Conservation (phyloP, 1,140 invertebrate genomes). For the Sycophaga agraensis region DNA sequence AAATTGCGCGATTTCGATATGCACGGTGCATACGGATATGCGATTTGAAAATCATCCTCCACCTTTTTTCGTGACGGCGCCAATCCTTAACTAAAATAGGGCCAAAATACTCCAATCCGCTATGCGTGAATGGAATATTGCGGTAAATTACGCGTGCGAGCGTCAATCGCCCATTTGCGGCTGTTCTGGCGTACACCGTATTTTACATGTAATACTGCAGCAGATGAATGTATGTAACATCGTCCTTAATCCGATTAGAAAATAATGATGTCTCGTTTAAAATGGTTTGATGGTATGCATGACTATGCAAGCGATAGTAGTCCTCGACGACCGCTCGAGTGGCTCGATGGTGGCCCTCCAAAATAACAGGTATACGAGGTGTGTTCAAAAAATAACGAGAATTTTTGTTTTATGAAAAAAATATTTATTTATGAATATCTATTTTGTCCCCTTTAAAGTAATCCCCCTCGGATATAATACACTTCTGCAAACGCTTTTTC, state of each 20-base stretch:
- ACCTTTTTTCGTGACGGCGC: constrained; percentile 39
- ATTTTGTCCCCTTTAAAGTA: too few relatives aligned
- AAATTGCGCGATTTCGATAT: constrained; percentile 36
- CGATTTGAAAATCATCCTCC: constrained; percentile 41
- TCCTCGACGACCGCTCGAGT: constrained; percentile 14
- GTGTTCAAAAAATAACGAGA: too few relatives aligned
- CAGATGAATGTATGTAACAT: neutral
- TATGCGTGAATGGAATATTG: constrained; percentile 34
- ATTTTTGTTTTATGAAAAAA: too few relatives aligned
- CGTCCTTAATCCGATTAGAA: constrained; percentile 27
- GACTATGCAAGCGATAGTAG: constrained; percentile 25
- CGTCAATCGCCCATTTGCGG: constrained; percentile 16
- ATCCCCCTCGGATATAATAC: too few relatives aligned
- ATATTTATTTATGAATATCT: too few relatives aligned
- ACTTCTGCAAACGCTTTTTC: too few relatives aligned
- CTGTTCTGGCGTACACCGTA: neutral
- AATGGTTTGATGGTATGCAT: constrained; percentile 31
- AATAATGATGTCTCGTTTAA: constrained; percentile 36
- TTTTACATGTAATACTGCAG: neutral
- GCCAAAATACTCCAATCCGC: constrained; percentile 43
- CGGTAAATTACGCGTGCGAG: constrained; percentile 3
- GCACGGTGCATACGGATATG: constrained; percentile 34
- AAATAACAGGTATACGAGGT: constrained; percentile 15
- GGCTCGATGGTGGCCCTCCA: constrained; percentile 7
- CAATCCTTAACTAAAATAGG: constrained; percentile 35